These are phyloP conservation scores for Serrognathus titanus DNA, from an alignment of 2,888 invertebrate genomes.

Conservation along the genomic window DNA sequence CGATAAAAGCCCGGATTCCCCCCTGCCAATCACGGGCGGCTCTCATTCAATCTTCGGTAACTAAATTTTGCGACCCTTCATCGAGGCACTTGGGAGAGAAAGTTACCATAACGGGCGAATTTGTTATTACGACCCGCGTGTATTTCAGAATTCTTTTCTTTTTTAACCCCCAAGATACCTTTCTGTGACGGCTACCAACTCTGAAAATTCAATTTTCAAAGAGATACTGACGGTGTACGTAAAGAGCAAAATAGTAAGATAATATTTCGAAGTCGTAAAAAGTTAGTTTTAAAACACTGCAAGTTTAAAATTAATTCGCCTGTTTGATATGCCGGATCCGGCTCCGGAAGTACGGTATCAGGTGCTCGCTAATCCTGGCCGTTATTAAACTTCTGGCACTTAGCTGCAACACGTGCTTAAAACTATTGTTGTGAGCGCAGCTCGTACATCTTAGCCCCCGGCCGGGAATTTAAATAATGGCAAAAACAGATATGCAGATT, in stretches of 20 bases:
- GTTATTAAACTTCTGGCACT: slow-evolving; percentile 12
- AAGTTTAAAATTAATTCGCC: no score
- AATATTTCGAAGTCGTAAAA: no score
- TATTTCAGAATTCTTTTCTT: no score
- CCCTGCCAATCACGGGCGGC: slow-evolving; percentile 40
- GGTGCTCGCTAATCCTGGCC: slow-evolving; percentile 12
- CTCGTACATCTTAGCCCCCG: slow-evolving; percentile 5
- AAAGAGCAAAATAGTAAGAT: no score
- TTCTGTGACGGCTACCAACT: no score
- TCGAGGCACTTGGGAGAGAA: not conserved
- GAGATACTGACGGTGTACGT: no score
- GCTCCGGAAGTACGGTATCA: slow-evolving; percentile 2
- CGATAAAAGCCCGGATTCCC: slow-evolving; percentile 42
- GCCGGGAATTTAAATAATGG: slow-evolving; percentile 7
- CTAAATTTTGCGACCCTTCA: slow-evolving; percentile 35
- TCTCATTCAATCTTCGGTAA: slow-evolving; percentile 44
- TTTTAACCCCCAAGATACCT: no score
- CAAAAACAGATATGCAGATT: slow-evolving; percentile 3
- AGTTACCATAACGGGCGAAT: no score
- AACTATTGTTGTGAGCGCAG: slow-evolving; percentile 12
- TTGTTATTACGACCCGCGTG: no score
- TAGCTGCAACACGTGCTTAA: slow-evolving; percentile 10
- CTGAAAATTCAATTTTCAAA: no score
- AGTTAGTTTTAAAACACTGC: no score
- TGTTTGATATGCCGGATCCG: no score